These are phyloP conservation scores for Plagodis pulveraria DNA, from an alignment of 2,888 invertebrate species.

Conservation along the genomic window DNA sequence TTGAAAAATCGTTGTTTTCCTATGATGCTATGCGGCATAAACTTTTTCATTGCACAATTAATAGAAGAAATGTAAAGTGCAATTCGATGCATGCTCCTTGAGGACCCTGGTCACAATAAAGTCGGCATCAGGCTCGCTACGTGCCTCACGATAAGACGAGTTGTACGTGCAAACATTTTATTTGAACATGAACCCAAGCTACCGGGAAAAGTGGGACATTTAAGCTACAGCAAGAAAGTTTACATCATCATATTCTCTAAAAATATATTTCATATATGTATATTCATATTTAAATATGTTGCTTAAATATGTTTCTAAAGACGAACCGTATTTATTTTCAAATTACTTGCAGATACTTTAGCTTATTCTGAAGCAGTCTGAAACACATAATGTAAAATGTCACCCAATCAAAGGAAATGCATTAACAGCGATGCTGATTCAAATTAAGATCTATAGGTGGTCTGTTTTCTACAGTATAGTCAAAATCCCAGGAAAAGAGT, in stretches of 20 bases:
- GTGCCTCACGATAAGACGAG: slow-evolving; percentile 65
- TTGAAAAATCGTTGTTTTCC: too few species aligned
- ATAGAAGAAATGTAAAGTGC: slow-evolving; percentile 54
- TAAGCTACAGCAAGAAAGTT: slow-evolving; percentile 56
- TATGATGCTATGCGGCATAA: slow-evolving; percentile 2
- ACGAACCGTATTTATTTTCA: too few species aligned
- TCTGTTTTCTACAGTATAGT: too few species aligned
- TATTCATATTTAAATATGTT: too few species aligned
- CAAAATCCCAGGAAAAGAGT: too few species aligned
- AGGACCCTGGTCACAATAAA: slow-evolving; percentile 67
- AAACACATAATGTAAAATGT: too few species aligned
- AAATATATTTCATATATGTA: slow-evolving; percentile 49
- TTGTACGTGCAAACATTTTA: slow-evolving; percentile 63
- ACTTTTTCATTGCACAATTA: slow-evolving; percentile 48
- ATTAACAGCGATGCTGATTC: too few species aligned
- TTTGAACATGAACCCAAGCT: slow-evolving; percentile 52
- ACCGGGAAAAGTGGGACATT: slow-evolving; percentile 53
- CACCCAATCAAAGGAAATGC: too few species aligned
- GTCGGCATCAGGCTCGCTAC: slow-evolving; percentile 69
- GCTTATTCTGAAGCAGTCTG: too few species aligned
- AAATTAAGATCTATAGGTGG: too few species aligned
- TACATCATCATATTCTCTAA: slow-evolving; percentile 60
- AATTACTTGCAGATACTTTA: too few species aligned
- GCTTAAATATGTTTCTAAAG: too few species aligned
- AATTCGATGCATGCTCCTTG: slow-evolving; percentile 54